Evolutionary conservation across 2,888 invertebrate species (phyloP).

Genomic region (Clivina fossor): DNA sequence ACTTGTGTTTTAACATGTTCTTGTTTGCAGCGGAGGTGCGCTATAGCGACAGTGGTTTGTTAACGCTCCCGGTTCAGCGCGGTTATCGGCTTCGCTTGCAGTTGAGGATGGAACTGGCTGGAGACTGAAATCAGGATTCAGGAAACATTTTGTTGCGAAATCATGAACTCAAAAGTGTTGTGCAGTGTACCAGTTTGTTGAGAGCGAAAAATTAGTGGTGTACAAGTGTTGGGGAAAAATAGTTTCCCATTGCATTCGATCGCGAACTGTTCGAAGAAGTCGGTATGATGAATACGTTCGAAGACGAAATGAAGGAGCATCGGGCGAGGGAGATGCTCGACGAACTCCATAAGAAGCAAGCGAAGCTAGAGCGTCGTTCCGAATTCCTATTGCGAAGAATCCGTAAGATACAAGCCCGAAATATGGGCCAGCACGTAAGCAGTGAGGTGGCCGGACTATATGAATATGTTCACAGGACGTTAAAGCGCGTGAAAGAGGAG

Average conservation of each 20-base stretch:
- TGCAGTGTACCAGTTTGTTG: too few species aligned
- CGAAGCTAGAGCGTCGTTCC: conserved; percentile 67
- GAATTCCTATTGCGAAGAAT: conserved; percentile 73
- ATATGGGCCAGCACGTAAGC: conserved; percentile 75
- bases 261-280: conserved; percentile 54
- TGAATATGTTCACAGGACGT: conserved; percentile 68
- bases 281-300: conserved; percentile 58
- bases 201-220: too few species aligned
- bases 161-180: too few species aligned
- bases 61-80: too few species aligned
- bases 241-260: conserved; percentile 49
- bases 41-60: too few species aligned
- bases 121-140: too few species aligned
- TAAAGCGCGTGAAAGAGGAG: conserved; percentile 47
- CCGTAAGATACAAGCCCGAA: conserved; percentile 72
- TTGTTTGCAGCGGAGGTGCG: too few species aligned
- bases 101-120: too few species aligned
- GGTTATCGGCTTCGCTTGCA: too few species aligned
- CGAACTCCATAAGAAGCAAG: conserved; percentile 58
- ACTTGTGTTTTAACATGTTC: too few species aligned
- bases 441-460: conserved; percentile 78
- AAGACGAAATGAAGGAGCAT: conserved; percentile 52
- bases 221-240: too few species aligned
- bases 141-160: too few species aligned
- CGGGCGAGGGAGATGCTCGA: conserved; percentile 58